Conservation (phyloP, 2,888 invertebrate genomes). For the Agriotes lineatus region DNA sequence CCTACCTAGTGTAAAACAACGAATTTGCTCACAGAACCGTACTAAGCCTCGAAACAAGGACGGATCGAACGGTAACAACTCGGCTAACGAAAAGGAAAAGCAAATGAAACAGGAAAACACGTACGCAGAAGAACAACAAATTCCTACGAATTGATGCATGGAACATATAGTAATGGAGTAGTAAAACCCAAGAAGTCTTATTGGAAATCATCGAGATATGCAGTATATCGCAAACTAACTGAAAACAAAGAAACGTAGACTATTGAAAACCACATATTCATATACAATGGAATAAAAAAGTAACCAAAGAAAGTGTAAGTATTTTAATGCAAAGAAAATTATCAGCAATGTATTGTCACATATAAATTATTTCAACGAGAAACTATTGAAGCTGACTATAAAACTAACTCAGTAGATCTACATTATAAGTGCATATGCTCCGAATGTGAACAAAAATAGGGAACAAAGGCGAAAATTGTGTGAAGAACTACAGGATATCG, state of each 20-base stretch:
- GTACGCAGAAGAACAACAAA: not conserved
- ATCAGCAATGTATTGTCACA: no score
- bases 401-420: not conserved
- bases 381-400: not conserved
- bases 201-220: not conserved
- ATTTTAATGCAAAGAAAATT: not conserved
- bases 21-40: not conserved
- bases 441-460: no score
- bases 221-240: not conserved
- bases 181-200: not conserved
- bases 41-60: not conserved
- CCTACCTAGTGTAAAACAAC: not conserved
- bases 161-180: no score
- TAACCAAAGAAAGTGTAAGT: not conserved
- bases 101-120: not conserved
- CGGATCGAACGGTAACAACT: not conserved
- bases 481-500: no score
- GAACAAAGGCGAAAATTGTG: no score
- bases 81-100: not conserved
- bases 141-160: not conserved
- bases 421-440: not conserved
- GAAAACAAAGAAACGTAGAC: no score
- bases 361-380: not conserved
- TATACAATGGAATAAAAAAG: no score
- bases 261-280: no score